Base-by-base conservation (phyloP, 2,888 invertebrate species). In the Boloria selene region DNA sequence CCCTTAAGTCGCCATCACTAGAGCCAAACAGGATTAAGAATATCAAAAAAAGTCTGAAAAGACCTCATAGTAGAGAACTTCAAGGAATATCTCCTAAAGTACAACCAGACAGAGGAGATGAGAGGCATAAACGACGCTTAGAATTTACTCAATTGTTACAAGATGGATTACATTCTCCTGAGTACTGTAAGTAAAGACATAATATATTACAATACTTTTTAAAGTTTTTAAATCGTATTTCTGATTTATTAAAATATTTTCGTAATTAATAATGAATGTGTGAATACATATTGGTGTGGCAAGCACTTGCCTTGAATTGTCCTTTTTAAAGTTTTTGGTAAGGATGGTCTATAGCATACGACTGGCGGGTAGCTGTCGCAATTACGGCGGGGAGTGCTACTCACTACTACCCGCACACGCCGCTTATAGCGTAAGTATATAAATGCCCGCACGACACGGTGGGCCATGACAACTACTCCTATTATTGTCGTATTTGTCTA, bases 61-160 rank as follows among this genome's bases (percentile, higher is more conserved):
- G 89, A 60, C 90, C 89, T 0, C 87, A 87, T 52, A 90, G 90
- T 70, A 77, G 85, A 18, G 90, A 90, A 71, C 67, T 90, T 52
- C 86, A 83, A 67, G 85, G 88, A 2, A 22, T 87, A 14, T 82
- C 89, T 0, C 82, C 87, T 0, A 31, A 69, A 6, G 67, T 38
- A 10, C 75, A 70, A 45, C 69, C 72, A n/a, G 77, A 77, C n/a
- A 73, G 51, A 13, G 68, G 61, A 13, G 80, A 82, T 10, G 80
- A 80, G 13, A 83, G 74, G 69, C 79, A 74, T 4, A 83, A 77
- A 61, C 76, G 83, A 10, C 78, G 79, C n/a, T 68, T 85, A 47
- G 67, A 74, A 18, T 87, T 84, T 54, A 74, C 70, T 54, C 83
- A 84, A 7, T 54, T 72, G 10, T 13, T 79, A 7, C 69, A 74